Evolutionary conservation across 92 coral and sea anemone genomes (phyloP).

Genomic region (Zoanthus gigantus): DNA sequence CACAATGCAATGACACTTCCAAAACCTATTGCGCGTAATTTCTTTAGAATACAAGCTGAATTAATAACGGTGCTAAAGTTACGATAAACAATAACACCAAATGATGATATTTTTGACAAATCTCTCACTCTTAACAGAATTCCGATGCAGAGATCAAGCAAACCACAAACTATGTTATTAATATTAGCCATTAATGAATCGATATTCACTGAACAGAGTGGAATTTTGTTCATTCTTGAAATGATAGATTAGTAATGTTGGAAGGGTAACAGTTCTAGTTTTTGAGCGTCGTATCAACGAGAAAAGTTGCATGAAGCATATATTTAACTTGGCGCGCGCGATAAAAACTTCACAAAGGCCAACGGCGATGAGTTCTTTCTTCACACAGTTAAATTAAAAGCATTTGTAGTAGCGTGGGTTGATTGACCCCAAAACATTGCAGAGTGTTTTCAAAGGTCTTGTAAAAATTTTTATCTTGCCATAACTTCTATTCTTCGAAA

Average conservation of each 20-base stretch:
- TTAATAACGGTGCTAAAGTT: slow-evolving; percentile 4
- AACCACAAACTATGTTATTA: not conserved
- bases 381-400: slow-evolving; percentile 5
- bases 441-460: slow-evolving; percentile 23
- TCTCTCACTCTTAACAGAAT: not conserved
- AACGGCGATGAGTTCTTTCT: not conserved
- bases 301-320: not conserved
- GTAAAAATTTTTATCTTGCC: not conserved
- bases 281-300: not conserved
- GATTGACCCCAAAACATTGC: slow-evolving; percentile 2
- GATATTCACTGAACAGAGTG: not conserved
- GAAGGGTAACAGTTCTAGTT: not conserved
- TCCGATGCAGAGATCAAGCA: not conserved
- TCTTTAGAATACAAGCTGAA: slow-evolving; percentile 26
- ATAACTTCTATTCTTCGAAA: not conserved
- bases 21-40: not conserved
- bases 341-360: not conserved
- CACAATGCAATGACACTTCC: not conserved
- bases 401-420: slow-evolving; percentile 7
- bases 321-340: not conserved
- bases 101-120: not conserved
- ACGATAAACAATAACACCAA: slow-evolving; percentile 19
- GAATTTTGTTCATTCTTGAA: not conserved
- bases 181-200: not conserved
- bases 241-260: no score